Evolutionary conservation across 2,797 vertebrate genomes (phyloP), one percentile per base, ranked within the genome.

Genomic region (Moxostoma hubbsi): DNA sequence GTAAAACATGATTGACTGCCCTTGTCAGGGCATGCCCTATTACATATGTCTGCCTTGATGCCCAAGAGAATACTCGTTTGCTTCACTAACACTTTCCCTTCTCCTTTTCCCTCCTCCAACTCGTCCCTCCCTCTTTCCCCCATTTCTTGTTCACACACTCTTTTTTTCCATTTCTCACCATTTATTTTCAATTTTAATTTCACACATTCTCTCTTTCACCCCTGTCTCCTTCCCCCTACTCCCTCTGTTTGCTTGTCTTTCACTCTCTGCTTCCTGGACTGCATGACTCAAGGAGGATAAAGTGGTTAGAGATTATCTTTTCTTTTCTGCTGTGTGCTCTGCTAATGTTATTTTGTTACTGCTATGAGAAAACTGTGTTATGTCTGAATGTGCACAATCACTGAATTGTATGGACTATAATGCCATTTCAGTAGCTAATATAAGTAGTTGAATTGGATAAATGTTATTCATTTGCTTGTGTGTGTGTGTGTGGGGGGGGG

Each of bases 251-350:
- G 89, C 73, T 87, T 91, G 89, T 90, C 91, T 89, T 86, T 89
- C 89, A 88, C 92, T 86, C 92, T 92, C 94, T 96, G 97, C 97
- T 96, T 95, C 95, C 94, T 93, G 95, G 97, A 97, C 97, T 96
- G 96, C 95, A 96, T 95, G 94, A 93, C 94, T 93, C 95, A 96
- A 99, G 97, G 97, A 99, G 96, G 97, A 98, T 94, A 99, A 98
- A 99, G 97, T 98, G 97, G 97, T 99, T 97, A 99, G 97, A 97
- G 96, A 95, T 92, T 90, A 91, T 91, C 77, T 81, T 78, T 85
- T 84, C 68, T 86, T 79, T 82, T 63, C 58, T 85, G 53, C 57
- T 59, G 65, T 63, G 46, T 57, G 49, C 24, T 80, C 64, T 89
- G 77, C 90, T 89, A 83, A 89, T 86, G 86, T 88, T 77, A 86